Base-by-base conservation (phyloP, 2,888 invertebrate species). In the Torymus auratus region DNA sequence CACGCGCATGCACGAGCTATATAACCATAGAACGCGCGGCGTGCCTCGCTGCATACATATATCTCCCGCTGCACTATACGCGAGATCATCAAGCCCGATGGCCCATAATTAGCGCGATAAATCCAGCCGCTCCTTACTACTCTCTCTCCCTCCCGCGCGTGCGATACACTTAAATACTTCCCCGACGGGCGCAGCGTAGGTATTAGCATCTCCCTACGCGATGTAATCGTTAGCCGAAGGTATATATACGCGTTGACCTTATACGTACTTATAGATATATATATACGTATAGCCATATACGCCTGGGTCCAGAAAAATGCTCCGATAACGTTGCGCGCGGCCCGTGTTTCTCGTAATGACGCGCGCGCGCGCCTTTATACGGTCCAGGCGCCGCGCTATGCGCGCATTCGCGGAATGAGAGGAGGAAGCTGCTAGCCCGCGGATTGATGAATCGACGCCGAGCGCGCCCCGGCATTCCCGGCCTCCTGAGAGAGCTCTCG, bases 61-160 rank as follows among this genome's bases (percentile, higher is more conserved):
- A 41, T 41, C 41, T 41, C 41, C 7, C 7, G 41, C 41, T 41
- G 41, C 41, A 41, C 41, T 41, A 41, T 41, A 41, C 41, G 41
- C 41, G 52, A 20, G 72, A 62, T 72, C 72, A 62, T 72, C 62
- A 20, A 11, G 13, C 28, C 11, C 71, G 71, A 71, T 71, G 71
- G 64, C 73, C 73, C 73, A 64, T 73, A 73, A 73, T 73, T 73
- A 64, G 55, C 73, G 64, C 64, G 64, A 70, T 70, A 70, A 70
- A 70, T 70, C 17, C 56, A 14, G 28, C 55, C 12, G 13, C 58
- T 2, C 20, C 20, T 41, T 41, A 41, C 41, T 41, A 41, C 60
- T 14, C 50, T 15, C 15, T 15, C 20, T 50, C 41, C 64, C 64
- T 64, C 64, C 55, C 55, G 28, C 64, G 10, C 14, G 12, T 14